Conservation (phyloP, 1,140 invertebrate genomes). For the Drosophila chauvacae region DNA sequence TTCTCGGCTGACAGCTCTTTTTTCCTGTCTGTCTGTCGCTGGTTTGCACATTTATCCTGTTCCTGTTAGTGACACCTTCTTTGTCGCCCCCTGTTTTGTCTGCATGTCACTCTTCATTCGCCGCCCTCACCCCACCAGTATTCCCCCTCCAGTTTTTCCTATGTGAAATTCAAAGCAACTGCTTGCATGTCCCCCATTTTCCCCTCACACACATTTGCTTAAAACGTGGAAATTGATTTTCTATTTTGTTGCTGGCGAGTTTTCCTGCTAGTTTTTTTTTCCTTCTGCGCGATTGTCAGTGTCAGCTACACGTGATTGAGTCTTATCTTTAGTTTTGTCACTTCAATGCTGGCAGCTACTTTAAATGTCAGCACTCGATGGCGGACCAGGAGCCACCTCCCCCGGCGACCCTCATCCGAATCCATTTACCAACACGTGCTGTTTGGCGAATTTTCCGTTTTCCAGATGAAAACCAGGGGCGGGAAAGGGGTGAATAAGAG, state of each 20-base stretch:
- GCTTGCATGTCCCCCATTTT: constrained; percentile 53
- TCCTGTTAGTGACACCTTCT: constrained; percentile 80
- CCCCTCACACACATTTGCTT: constrained; percentile 46
- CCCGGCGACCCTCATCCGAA: not conserved
- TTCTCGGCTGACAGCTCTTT: constrained; percentile 68
- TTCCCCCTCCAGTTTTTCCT: constrained; percentile 25
- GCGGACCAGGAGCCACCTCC: constrained; percentile 11
- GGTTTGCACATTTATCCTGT: constrained; percentile 82
- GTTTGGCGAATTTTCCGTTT: constrained; percentile 63
- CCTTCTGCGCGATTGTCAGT: constrained; percentile 62
- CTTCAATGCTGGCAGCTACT: constrained; percentile 80
- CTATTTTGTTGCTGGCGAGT: constrained; percentile 72
- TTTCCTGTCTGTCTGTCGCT: constrained; percentile 72
- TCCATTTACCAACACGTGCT: constrained; percentile 60
- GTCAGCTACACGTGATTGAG: constrained; percentile 80
- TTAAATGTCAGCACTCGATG: constrained; percentile 74
- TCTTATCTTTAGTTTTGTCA: constrained; percentile 83
- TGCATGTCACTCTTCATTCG: constrained; percentile 81
- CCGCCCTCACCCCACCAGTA: constrained; percentile 1
- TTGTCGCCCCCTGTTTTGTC: constrained; percentile 72
- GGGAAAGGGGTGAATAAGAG: not conserved
- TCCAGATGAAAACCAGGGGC: constrained; percentile 1
- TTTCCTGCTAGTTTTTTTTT: constrained; percentile 20
- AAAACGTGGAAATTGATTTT: constrained; percentile 81
- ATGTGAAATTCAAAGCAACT: constrained; percentile 78